Base-by-base conservation (phyloP, 2,888 invertebrate species). In the Abrostola tripartita region DNA sequence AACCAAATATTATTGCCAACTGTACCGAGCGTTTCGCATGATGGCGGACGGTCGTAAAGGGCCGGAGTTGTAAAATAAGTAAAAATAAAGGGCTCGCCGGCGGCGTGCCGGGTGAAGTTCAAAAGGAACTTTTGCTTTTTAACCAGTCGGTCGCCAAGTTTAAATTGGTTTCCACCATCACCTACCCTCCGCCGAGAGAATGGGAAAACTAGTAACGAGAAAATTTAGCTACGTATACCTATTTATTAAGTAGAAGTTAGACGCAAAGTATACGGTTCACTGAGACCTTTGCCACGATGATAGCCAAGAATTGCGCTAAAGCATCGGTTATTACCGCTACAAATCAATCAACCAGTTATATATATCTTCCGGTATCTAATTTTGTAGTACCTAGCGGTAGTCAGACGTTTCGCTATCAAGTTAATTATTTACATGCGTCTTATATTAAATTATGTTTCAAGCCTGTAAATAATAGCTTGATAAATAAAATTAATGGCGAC, bases 121-220 rank as follows among this genome's bases (percentile, higher is more conserved):
- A 86, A 89, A 90, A 84, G 84, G 83, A 91, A 91, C 89, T 92
- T 92, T 92, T 90, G 90, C 90, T 90, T 92, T 92, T 91, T 91
- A 93, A 91, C 91, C 90, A 90, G 90, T 88, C 86, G 85, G 89
- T 89, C 87, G 87, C 87, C 86, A 92, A 93, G 89, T 92, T 92
- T 92, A 92, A 93, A 93, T 93, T 93, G 91, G 91, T 92, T 92
- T 91, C 83, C 81, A 86, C 85, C 71, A 79, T 74, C 87, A 85
- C 85, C 86, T 82, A 85, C 82, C 84, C 84, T 82, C 81, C 72
- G 65, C 61, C 69, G 77, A 72, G 81, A 81, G 85, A 88, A 90
- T 89, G 87, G 85, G 85, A 82, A 86, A 89, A 90, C 90, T 91
- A 90, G 87, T 87, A 87, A 86, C 82, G 84, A 87, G 87, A 88